A percentile compares a stretch with the other conserved stretches of the same genome.
phyloP scores from a whole-genome alignment of 2,113 vertebrate genomes.

The Phyllostomus hastatus region DNA sequence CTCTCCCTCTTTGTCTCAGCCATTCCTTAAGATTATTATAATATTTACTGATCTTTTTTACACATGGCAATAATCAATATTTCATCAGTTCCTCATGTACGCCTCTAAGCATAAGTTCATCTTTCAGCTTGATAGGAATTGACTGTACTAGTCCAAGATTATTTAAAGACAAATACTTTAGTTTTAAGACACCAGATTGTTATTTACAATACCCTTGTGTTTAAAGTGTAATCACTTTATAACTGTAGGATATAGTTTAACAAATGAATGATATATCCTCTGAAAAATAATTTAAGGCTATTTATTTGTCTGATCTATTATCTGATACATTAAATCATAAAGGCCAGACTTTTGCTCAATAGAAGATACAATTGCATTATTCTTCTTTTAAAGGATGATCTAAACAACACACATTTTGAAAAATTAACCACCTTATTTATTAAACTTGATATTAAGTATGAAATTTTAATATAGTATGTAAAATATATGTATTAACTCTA shows the following conservation, averaged over 20 bases:
- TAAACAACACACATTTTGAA: background rate
- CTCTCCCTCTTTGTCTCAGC: background rate
- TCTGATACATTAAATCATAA: background rate
- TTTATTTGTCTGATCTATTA: background rate
- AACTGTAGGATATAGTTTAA: background rate
- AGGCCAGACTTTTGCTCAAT: background rate
- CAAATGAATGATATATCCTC: background rate
- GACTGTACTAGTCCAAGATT: background rate
- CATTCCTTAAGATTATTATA: background rate
- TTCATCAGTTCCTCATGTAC: background rate
- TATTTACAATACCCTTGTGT: background rate
- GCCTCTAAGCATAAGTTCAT: background rate
- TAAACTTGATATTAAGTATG: background rate
- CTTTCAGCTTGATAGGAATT: background rate
- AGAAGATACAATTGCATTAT: background rate
- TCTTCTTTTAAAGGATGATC: background rate
- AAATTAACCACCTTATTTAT: background rate
- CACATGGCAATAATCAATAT: background rate
- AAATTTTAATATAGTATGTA: background rate
- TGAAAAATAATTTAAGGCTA: background rate
- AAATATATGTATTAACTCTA: background rate
- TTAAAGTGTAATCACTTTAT: background rate
- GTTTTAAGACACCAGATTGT: background rate
- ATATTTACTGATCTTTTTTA: background rate
- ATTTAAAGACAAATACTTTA: background rate